These are phyloP conservation scores for Altica lythri DNA, from an alignment of 2,888 invertebrate genomes.

Conservation along the genomic window DNA sequence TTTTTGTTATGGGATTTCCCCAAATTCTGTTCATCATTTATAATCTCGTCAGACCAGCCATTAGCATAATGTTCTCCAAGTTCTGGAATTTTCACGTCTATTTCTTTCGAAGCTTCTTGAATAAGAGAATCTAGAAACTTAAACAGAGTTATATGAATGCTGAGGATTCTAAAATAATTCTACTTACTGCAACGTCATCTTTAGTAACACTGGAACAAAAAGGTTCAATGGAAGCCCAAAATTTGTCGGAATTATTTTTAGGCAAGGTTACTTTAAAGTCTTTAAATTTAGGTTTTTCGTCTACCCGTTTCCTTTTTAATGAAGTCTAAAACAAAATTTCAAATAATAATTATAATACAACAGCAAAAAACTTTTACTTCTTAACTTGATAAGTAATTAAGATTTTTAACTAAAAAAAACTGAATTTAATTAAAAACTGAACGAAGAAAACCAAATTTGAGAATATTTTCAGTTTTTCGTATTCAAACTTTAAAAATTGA, in stretches of 20 bases:
- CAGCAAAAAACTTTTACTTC: too few relatives aligned
- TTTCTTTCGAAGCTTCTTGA: conserved; percentile 67
- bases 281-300: conserved; percentile 51
- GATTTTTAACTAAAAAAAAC: not conserved
- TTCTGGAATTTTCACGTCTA: conserved; percentile 83
- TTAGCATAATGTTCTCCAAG: conserved; percentile 88
- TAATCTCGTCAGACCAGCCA: conserved; percentile 76
- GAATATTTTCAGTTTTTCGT: too few relatives aligned
- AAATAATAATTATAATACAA: not conserved
- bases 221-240: conserved; percentile 93
- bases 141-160: conserved; percentile 27
- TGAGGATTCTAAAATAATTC: not conserved
- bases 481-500: too few relatives aligned
- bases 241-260: conserved; percentile 91
- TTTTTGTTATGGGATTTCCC: conserved; percentile 43
- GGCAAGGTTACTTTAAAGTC: conserved; percentile 66
- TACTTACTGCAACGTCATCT: conserved; percentile 74
- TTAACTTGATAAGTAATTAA: not conserved
- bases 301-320: conserved; percentile 51
- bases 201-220: conserved; percentile 87
- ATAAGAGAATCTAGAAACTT: conserved; percentile 71
- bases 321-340: conserved; percentile 46
- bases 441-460: too few relatives aligned
- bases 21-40: conserved; percentile 65
- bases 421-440: too few relatives aligned